A percentile compares a stretch with the other conserved stretches of the same genome.
Conservation (phyloP, 2,797 vertebrate genomes). For the Sylvilagus floridanus region DNA sequence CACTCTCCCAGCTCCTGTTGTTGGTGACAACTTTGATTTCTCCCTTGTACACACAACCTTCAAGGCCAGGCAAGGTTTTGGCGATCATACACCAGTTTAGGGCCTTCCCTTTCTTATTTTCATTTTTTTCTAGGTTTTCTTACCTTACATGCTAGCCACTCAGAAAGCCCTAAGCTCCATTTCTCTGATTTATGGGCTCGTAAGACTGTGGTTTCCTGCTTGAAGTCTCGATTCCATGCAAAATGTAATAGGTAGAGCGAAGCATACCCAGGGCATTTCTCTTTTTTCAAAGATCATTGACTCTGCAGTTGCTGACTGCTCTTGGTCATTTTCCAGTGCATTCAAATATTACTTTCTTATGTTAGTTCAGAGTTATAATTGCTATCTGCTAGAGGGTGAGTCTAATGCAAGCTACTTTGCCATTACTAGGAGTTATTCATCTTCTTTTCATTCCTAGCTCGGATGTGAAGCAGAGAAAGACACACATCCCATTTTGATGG, state of each 20-base stretch:
- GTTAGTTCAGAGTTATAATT: not conserved
- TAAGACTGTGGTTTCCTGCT: not conserved
- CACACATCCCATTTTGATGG: not conserved
- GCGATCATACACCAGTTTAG: not conserved
- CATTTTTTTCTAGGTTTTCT: not conserved
- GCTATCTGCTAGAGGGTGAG: not conserved
- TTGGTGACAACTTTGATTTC: not conserved
- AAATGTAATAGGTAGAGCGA: not conserved
- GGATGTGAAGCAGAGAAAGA: constrained; percentile 18
- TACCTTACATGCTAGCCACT: not conserved
- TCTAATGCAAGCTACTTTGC: not conserved
- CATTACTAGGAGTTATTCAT: not conserved
- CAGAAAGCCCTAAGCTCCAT: not conserved
- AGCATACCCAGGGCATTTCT: not conserved
- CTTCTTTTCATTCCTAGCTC: not conserved
- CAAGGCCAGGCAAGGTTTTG: not conserved
- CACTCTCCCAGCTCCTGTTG: not conserved
- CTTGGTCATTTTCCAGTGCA: not conserved
- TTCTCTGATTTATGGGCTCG: not conserved
- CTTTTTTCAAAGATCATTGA: not conserved
- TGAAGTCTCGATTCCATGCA: not conserved
- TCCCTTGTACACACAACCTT: not conserved
- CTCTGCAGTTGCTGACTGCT: not conserved
- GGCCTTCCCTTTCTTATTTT: not conserved
- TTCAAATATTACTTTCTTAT: not conserved